These are phyloP conservation scores for Barypeithes pellucidus DNA, from an alignment of 2,888 invertebrate genomes.

Conservation along the genomic window DNA sequence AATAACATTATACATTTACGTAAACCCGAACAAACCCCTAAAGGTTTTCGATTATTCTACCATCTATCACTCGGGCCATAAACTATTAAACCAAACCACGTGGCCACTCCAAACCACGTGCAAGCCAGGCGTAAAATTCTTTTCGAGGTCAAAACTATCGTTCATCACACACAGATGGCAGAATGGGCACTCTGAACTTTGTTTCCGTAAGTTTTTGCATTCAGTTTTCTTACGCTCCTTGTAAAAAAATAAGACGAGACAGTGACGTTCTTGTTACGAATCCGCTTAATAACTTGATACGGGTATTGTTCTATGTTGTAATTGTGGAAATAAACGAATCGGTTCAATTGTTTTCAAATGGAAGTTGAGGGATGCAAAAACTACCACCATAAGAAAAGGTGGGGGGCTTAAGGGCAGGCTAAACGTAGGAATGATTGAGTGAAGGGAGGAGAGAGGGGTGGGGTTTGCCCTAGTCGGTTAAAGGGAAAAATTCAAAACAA, in stretches of 20 bases:
- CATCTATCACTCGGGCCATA: constrained; percentile 70
- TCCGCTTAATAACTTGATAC: neutral
- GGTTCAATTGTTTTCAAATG: neutral
- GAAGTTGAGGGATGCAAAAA: constrained; percentile 42
- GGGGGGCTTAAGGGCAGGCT: constrained; percentile 67
- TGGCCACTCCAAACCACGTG: constrained; percentile 52
- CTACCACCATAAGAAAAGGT: constrained; percentile 51
- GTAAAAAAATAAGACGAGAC: neutral
- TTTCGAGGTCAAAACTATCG: constrained; percentile 55
- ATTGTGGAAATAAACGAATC: neutral
- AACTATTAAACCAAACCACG: constrained; percentile 66
- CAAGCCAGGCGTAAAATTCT: constrained; percentile 55
- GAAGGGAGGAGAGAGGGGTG: constrained; percentile 73
- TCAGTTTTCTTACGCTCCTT: neutral
- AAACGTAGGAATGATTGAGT: constrained; percentile 73
- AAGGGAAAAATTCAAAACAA: constrained; percentile 71
- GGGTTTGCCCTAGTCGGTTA: constrained; percentile 63
- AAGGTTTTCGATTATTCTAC: constrained; percentile 58
- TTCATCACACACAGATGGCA: constrained; percentile 54
- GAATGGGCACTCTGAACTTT: constrained; percentile 48
- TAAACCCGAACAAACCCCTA: constrained; percentile 1
- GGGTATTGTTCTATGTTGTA: neutral
- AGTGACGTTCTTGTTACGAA: too few species aligned
- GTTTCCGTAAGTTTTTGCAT: constrained; percentile 47
- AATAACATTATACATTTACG: too few species aligned